Conservation (phyloP, 2,888 invertebrate genomes). For the Colletes collaris region DNA sequence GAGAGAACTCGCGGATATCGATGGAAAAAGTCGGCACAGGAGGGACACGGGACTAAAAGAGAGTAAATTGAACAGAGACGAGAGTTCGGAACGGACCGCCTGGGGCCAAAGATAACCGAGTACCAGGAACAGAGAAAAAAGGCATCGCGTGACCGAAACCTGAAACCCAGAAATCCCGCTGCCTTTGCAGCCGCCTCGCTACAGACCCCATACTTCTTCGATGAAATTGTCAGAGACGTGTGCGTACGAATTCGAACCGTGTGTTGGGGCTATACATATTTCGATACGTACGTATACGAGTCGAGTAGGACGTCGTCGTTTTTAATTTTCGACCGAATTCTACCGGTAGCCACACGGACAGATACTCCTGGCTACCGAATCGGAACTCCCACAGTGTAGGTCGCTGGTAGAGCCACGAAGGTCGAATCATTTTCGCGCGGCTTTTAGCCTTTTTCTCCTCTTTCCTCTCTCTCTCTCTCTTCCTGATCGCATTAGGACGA, state of each 20-base stretch:
- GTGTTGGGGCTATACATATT: background rate
- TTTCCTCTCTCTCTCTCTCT: background rate
- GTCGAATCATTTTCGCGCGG: background rate
- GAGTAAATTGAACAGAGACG: conserved; percentile 40
- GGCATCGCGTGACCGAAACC: conserved; percentile 65
- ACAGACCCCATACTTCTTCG: conserved; percentile 31
- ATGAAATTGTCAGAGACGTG: conserved; percentile 34
- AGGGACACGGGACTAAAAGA: conserved; percentile 29
- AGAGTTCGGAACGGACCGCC: conserved; percentile 65
- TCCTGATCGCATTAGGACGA: background rate
- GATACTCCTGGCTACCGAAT: conserved; percentile 51
- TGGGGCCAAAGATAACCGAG: conserved; percentile 81
- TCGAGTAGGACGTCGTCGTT: conserved; percentile 23
- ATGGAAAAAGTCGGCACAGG: background rate
- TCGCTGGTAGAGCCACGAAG: conserved; percentile 7
- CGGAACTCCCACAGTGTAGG: conserved; percentile 49
- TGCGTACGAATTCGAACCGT: conserved; percentile 6
- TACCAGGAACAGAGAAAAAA: conserved; percentile 83
- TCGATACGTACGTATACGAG: background rate
- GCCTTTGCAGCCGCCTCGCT: conserved; percentile 33
- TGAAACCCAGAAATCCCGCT: conserved; percentile 59
- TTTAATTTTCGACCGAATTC: conserved; percentile 51
- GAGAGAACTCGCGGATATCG: conserved; percentile 1
- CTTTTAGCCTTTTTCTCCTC: background rate
- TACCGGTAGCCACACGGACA: conserved; percentile 46